Evolutionary conservation across 2,113 vertebrate species (phyloP).

Genomic region (Melospiza georgiana): DNA sequence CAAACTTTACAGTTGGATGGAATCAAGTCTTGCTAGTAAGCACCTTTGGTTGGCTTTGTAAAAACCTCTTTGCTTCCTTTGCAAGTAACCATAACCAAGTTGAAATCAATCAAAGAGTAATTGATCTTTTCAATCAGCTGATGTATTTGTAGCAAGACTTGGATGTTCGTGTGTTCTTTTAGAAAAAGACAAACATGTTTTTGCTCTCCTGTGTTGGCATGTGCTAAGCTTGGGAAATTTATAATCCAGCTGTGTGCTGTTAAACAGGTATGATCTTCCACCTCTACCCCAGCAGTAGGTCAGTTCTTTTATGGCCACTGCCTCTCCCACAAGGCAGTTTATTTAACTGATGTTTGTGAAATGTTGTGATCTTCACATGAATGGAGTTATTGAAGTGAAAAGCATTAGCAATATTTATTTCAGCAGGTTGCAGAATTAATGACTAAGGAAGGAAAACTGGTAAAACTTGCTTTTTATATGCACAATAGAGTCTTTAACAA

Average conservation of each 20-base stretch:
- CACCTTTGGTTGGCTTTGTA: background rate
- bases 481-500: conserved; percentile 4
- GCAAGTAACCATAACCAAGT: background rate
- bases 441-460: conserved; percentile 13
- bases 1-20: background rate
- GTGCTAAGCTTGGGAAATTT: background rate
- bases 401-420: conserved; percentile 44
- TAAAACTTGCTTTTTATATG: background rate
- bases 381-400: conserved; percentile 34
- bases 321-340: conserved; percentile 19
- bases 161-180: background rate
- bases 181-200: background rate
- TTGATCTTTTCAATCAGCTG: background rate
- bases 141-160: background rate
- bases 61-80: background rate
- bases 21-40: background rate
- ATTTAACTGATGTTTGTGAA: conserved; percentile 29
- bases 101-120: background rate
- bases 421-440: background rate
- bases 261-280: conserved; percentile 1
- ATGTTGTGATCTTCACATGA: conserved; percentile 13
- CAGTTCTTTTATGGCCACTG: background rate
- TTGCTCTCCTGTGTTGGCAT: background rate
- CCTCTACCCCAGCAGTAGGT: background rate
- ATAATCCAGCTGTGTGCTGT: background rate